These are phyloP conservation scores for Oeneis ivallda DNA, from an alignment of 2,888 invertebrate species.

Conservation along the genomic window DNA sequence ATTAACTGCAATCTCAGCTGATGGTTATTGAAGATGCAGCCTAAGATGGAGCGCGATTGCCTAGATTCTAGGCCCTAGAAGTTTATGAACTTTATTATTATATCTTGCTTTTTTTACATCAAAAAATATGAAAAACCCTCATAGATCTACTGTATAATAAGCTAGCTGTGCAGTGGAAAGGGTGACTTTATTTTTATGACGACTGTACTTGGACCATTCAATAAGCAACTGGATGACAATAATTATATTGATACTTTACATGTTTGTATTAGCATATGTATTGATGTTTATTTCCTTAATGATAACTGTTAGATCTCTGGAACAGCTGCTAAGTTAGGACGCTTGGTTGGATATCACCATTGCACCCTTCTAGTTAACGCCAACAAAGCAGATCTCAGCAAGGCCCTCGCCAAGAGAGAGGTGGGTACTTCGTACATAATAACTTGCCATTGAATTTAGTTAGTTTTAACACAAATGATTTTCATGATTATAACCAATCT, in stretches of 20 bases:
- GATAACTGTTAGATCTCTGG: conserved; percentile 90
- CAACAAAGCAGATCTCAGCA: conserved; percentile 87
- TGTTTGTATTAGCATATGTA: neutral
- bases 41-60: too few species aligned
- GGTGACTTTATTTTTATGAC: too few species aligned
- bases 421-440: conserved; percentile 70
- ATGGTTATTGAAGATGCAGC: too few species aligned
- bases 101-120: too few species aligned
- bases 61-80: too few species aligned
- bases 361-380: conserved; percentile 96
- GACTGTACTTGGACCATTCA: too few species aligned
- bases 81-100: too few species aligned
- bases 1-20: too few species aligned
- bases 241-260: neutral
- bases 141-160: too few species aligned
- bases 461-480: neutral
- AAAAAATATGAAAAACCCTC: too few species aligned
- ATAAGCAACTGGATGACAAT: too few species aligned
- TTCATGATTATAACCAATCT: neutral
- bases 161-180: too few species aligned
- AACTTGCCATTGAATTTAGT: neutral
- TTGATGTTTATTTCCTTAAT: conserved; percentile 43
- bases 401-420: conserved; percentile 87
- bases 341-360: conserved; percentile 96
- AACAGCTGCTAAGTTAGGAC: conserved; percentile 95